Percentiles rank a stretch among this genome's conserved stretches.
These are phyloP conservation scores for Montipora efflorescens DNA, from an alignment of 64 coral and sea anemone genomes.

Conservation along the genomic window DNA sequence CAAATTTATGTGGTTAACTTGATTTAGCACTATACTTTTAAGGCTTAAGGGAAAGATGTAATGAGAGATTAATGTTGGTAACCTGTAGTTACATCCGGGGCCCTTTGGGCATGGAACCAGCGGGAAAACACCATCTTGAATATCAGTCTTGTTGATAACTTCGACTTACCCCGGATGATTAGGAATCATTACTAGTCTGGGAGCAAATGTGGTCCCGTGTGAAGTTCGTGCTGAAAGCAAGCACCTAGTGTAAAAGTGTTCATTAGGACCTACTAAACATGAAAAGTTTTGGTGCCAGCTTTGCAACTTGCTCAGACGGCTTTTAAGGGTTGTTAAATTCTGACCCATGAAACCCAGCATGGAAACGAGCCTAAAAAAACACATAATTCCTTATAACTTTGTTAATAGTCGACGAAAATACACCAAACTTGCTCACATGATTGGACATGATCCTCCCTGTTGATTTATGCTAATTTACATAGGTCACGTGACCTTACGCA, in stretches of 20 bases:
- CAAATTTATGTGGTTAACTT: too few relatives aligned
- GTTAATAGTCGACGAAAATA: constrained; percentile 51
- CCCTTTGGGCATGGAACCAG: too few relatives aligned
- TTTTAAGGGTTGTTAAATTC: constrained; percentile 22
- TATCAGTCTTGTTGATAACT: too few relatives aligned
- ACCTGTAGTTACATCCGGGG: too few relatives aligned
- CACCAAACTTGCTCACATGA: constrained; percentile 78
- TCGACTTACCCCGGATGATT: too few relatives aligned
- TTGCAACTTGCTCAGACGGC: constrained; percentile 65
- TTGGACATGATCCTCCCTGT: constrained; percentile 75
- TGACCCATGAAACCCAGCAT: too few relatives aligned
- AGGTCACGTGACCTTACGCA: constrained; percentile 66
- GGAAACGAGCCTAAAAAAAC: too few relatives aligned
- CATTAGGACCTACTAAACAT: constrained; percentile 56
- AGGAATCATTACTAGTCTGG: too few relatives aligned
- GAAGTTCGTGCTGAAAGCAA: constrained; percentile 70
- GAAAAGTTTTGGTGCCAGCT: constrained; percentile 79
- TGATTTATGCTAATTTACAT: constrained; percentile 76
- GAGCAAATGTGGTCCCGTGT: constrained; percentile 75
- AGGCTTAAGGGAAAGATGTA: too few relatives aligned
- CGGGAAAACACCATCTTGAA: too few relatives aligned
- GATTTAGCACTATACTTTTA: too few relatives aligned
- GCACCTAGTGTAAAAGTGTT: constrained; percentile 63
- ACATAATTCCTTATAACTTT: background rate
- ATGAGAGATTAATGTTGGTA: too few relatives aligned